A percentile compares a stretch with the other conserved stretches of the same genome.
Evolutionary conservation across 2,888 invertebrate genomes (phyloP).

Genomic region (Strigamia transsilvanica): DNA sequence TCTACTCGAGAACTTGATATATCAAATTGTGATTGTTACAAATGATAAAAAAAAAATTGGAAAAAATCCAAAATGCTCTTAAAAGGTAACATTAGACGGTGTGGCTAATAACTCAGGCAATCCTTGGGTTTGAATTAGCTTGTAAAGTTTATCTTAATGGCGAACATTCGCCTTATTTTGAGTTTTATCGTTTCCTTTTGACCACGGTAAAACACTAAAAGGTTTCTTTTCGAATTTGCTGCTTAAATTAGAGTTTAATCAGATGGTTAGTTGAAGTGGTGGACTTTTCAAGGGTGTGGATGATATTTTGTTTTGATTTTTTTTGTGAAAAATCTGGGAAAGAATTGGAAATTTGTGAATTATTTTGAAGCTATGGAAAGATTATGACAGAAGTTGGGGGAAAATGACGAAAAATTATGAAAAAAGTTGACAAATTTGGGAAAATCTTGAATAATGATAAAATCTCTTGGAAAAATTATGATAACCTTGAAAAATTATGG

Average conservation of each 20-base stretch:
- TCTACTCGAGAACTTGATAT: neutral
- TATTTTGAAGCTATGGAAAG: too few relatives aligned
- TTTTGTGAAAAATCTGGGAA: neutral
- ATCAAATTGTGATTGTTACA: neutral
- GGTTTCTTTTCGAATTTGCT: conserved; percentile 32
- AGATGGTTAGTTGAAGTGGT: conserved; percentile 16
- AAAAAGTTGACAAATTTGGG: too few relatives aligned
- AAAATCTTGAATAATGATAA: too few relatives aligned
- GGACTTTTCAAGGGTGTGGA: neutral
- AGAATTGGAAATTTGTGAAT: too few relatives aligned
- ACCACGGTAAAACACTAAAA: conserved; percentile 28
- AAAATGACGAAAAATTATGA: too few relatives aligned
- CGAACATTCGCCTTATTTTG: neutral
- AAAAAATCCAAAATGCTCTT: neutral
- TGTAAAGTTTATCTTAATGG: conserved; percentile 39
- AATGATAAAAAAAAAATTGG: neutral
- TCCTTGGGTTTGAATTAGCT: conserved; percentile 7
- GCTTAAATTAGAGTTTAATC: conserved; percentile 42
- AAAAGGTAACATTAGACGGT: neutral
- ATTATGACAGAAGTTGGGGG: too few relatives aligned
- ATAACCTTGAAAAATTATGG: neutral
- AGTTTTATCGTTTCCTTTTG: conserved; percentile 35
- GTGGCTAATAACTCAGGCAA: conserved; percentile 6
- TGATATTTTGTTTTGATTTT: too few relatives aligned
- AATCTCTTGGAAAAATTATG: too few relatives aligned